Base-by-base conservation (phyloP, 2,797 vertebrate species). In the Myotis daubentonii region DNA sequence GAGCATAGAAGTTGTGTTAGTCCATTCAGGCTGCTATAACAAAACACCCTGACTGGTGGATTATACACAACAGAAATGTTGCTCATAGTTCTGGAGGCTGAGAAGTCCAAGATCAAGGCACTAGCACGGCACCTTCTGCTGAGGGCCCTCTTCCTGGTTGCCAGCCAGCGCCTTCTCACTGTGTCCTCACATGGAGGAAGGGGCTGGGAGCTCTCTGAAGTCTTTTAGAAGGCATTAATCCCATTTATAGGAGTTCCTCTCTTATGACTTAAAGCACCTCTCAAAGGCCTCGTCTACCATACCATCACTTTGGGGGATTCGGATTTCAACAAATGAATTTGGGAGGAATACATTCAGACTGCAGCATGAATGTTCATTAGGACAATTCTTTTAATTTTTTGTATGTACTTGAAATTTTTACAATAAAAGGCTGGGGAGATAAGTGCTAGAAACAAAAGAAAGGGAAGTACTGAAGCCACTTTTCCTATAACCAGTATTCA, bases 331-430 rank as follows among this genome's bases (percentile, higher is more conserved):
- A 82, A 33, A 28, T 30, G 8, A 68, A 83, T 75, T 33, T 55
- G 15, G 28, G 25, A 11, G 17, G 23, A 22, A 84, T 8, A 71
- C 7, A 47, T 83, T 80, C 47, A 36, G 66, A 57, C 66, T 38
- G 80, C 6, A 91, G 66, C 55, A 55, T 80, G 17, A 90, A 72
- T 74, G 16, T 66, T 93, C 33, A 47, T 44, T 79, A 89, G 15
- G 76, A 78, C 36, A 93, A 93, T 70, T 71, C 17, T 70, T 89
- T 41, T 8, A 33, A 33, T 55, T 91, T 84, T 94, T 94, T 71
- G 36, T 93, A 10, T 33, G 8, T 57, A 92, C 30, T 70, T 94
- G 33, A 88, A 84, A 38, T 71, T 71, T 95, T 57, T 87, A 49
- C 22, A 95, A 92, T 87, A 94, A 89, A 95, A 89, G 55, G 13